Base-by-base conservation (phyloP, 2,113 vertebrate species). In the Irena cyanogastra region DNA sequence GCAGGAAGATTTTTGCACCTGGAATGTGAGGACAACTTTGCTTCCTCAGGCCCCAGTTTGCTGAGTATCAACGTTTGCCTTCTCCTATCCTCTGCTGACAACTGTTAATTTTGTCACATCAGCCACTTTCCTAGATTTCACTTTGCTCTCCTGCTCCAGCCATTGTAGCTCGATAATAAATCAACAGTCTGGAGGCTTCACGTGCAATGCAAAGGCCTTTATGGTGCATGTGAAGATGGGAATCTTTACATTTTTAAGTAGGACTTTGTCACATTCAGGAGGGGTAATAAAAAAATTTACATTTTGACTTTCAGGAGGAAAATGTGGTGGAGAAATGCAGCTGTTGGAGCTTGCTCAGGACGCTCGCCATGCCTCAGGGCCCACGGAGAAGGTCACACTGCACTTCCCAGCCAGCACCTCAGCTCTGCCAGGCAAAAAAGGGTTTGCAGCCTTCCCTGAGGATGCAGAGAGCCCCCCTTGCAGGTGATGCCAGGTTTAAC, bases 61-160 rank as follows among this genome's bases (percentile, higher is more conserved):
- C 87, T 39, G 87, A 90, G 74, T 21, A 22, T 59, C 71, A 87
- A 75, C 70, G 21, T 88, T 90, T 4, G 13, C 87, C 72, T 50
- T 74, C 84, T 64, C 80, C 56, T 21, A 83, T 65, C 85, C 12
- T 56, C 94, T 47, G 70, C 95, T 89, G 87, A 65, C 81, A 91
- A 90, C 91, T 94, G 93, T 80, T 96, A 72, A 54, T 95, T 96
- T 70, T 93, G 94, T 95, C 93, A 95, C 94, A 93, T 95, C 82
- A 80, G 87, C 91, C 95, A 35, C 91, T 96, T 95, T 13, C 6
- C 26, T 59, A 39, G 87, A 50, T 94, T 69, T 95, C 92, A 91
- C 94, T 95, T 91, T n/a, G 87, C 91, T 95, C 94, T 77, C 61
- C 87, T 72, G 71, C 94, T 95, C 78, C 9, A 94, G 93, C 82